phyloP scores from a whole-genome alignment of 2,888 invertebrate genomes.

The Nowickia ferox region DNA sequence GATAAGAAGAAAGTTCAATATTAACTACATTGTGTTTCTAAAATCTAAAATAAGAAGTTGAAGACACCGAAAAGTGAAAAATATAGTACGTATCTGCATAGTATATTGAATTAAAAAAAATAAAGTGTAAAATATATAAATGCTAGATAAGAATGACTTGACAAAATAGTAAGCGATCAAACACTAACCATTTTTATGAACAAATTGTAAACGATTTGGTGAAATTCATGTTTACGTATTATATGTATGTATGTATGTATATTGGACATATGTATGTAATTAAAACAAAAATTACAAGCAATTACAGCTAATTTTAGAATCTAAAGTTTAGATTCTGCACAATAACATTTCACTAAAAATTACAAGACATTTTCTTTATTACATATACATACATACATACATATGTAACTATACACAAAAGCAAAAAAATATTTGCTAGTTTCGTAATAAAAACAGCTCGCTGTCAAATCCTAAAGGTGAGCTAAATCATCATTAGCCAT shows the following conservation, averaged over 20 bases:
- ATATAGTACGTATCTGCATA: background rate
- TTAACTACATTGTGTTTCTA: background rate
- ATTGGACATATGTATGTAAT: no score
- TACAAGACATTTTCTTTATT: no score
- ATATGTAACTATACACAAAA: background rate
- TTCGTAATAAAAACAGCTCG: slow-evolving; percentile 6
- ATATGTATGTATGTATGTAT: slow-evolving; percentile 4
- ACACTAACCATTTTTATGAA: background rate
- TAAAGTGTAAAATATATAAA: slow-evolving; percentile 4
- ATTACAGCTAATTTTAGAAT: no score
- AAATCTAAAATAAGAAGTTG: slow-evolving; percentile 3
- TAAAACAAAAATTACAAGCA: no score
- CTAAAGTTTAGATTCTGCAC: no score
- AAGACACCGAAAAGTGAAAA: background rate
- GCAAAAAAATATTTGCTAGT: background rate
- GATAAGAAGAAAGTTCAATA: background rate
- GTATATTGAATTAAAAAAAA: background rate
- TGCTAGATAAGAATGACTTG: slow-evolving; percentile 48
- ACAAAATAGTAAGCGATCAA: slow-evolving; percentile 26
- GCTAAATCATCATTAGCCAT: no score
- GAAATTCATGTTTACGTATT: slow-evolving; percentile 51
- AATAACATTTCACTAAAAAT: no score
- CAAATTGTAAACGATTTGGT: slow-evolving; percentile 45
- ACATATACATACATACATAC: no score
- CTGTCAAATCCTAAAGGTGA: no score